Evolutionary conservation across 2,113 vertebrate species (phyloP), one percentile per base, ranked within the genome.

Genomic region (Gobiocypris rarus): DNA sequence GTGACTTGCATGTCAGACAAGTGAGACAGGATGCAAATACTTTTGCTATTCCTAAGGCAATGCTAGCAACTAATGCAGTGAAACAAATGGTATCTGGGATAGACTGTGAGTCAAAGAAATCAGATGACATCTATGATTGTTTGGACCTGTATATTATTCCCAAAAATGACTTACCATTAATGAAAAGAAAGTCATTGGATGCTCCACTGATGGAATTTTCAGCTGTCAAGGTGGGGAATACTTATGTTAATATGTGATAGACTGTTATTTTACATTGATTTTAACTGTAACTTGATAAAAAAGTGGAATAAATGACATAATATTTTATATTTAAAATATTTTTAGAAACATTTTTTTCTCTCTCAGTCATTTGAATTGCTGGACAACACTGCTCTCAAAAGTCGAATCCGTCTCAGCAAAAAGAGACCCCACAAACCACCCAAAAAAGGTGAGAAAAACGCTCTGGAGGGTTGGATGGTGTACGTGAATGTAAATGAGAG

Each of bases 351-450:
- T 45, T 45, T n/a, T 52, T 17, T 31, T 45, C 31, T 52, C 7
- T 83, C 52, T 58, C 15, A 48, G 89, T 58, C 87, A 10, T 26
- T 17, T 19, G 86, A 17, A 41, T 11, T 87, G 26, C 83, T 89
- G 17, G 87, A 90, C 58, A 88, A 76, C 54, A 87, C 85, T n/a
- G 73, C 86, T 19, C 83, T 65, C 22, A 88, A 84, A 58, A 75
- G 56, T 84, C 83, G 75, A 74, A 85, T 86, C 48, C 22, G 69
- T 31, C 50, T 88, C 54, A 87, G 79, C 80, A 89, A 81, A 78
- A 86, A 82, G 77, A 86, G 79, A 79, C 83, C 52, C 24, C 85
- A 83, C 58, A 50, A 74, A 17, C 81, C 82, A 24, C 85, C 71
- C 28, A 77, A 75, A 34, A 74, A 45, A 17, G 85, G 84, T 84